These are phyloP conservation scores for Grammomys surdaster DNA, from an alignment of 2,113 vertebrate species.

Conservation along the genomic window DNA sequence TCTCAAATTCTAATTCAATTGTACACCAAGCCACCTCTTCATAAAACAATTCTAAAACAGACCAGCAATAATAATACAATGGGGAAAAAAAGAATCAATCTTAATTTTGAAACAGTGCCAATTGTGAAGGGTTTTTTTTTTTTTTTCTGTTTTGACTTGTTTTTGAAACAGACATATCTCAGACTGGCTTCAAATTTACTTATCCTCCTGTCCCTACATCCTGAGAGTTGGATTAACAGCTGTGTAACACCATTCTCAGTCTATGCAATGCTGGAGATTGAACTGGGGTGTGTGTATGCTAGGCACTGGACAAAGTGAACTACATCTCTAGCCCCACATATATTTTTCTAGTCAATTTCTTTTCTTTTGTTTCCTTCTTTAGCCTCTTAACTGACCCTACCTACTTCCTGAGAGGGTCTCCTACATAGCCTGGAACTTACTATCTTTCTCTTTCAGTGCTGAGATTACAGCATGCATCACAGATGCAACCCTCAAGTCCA, in stretches of 20 bases:
- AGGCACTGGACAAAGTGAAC: neutral
- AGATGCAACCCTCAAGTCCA: neutral
- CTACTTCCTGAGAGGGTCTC: neutral
- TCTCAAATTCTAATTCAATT: slow-evolving; percentile 25
- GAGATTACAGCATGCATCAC: neutral
- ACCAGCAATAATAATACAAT: slow-evolving; percentile 3
- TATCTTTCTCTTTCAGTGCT: neutral
- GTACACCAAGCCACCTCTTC: slow-evolving; percentile 17
- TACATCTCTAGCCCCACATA: neutral
- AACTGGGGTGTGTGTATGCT: neutral
- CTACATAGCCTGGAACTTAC: neutral
- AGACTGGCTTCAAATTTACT: neutral
- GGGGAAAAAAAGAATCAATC: neutral
- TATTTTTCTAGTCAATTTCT: neutral
- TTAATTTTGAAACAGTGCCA: slow-evolving; percentile 14
- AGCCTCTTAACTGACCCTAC: neutral
- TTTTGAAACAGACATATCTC: neutral
- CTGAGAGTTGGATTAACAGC: neutral
- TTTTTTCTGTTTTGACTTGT: neutral
- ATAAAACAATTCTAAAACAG: neutral
- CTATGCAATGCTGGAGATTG: neutral
- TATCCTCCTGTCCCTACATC: neutral
- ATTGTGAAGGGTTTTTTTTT: neutral
- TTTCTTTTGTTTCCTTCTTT: neutral
- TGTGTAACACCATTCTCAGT: neutral